Percentiles rank a stretch among this genome's conserved stretches.
Conservation (phyloP, 1,140 invertebrate genomes). For the Aradophagus sp. region DNA sequence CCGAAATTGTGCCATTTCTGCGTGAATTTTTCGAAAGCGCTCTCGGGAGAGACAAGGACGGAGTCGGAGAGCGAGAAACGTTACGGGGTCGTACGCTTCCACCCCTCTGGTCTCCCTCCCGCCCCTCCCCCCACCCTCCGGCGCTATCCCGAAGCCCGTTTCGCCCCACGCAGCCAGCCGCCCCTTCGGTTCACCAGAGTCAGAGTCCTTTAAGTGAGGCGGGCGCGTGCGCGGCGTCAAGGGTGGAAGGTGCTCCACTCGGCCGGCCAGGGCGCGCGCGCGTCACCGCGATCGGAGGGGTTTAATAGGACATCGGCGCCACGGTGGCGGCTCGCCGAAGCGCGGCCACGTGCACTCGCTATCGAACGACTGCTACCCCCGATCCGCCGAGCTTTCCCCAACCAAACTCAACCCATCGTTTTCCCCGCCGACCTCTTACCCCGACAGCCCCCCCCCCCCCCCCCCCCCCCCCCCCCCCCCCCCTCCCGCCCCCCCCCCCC, state of each 20-base stretch:
- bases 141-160: constrained; percentile 1
- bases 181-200: constrained; percentile 57
- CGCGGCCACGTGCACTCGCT: constrained; percentile 71
- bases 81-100: too few species aligned
- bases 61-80: too few species aligned
- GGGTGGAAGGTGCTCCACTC: constrained; percentile 48
- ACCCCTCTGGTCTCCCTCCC: too few species aligned
- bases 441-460: constrained; percentile 11
- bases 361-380: constrained; percentile 70
- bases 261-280: constrained; percentile 17
- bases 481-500: too few species aligned
- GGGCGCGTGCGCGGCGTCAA: constrained; percentile 64
- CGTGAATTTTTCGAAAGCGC: too few species aligned
- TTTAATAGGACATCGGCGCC: constrained; percentile 72
- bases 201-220: constrained; percentile 72
- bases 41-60: too few species aligned
- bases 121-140: too few species aligned
- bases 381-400: constrained; percentile 53
- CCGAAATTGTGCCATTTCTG: too few species aligned
- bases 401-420: constrained; percentile 56
- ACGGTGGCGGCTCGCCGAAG: constrained; percentile 68
- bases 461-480: too few species aligned
- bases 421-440: constrained; percentile 35
- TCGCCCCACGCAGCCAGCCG: neutral
- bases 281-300: constrained; percentile 35